Evolutionary conservation across 35 echinoderm and acorn worm genomes (phyloP), one percentile per base, ranked within the genome.

Genomic region (Nesometra sesokonis): DNA sequence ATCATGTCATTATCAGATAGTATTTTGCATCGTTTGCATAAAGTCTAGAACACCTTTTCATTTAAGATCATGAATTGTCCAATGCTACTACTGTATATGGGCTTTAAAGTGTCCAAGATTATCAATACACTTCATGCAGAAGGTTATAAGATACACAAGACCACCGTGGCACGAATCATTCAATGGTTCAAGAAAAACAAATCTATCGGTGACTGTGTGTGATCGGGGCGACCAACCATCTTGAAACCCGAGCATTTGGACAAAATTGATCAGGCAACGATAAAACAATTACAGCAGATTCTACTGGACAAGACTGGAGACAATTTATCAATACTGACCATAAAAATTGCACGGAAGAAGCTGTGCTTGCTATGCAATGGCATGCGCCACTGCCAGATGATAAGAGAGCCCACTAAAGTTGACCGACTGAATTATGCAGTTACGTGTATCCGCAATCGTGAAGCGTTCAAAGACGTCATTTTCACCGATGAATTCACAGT

Each of bases 401-500:
- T 93, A 0, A 30, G 82, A 11, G 32, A 35, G 29, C 35, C 57
- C 13, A 93, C 89, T 32, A 79, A 80, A 34, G 43, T 78, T 9
- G 0, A 32, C 23, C 9, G 82, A 19, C 15, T 46, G 3, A 36
- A 77, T 34, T 89, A 85, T 15, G 89, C 78, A 19, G 3, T 21
- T 13, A 19, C n/a, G 13, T 80, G 84, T 32, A 31, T 84, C 13
- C 46, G 33, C 3, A 15, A 35, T 0, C 35, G 36, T 17, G 91
- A 93, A 34, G 3, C 13, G 29, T 93, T 93, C 30, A 31, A 80
- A 17, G 40, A 93, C 30, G 91, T 86, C 4, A 85, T 89, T 84
- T 93, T 88, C 27, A 93, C 91, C 5, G 91, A 89, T 57, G 77
- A 93, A 46, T 47, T 81, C 37, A 84, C 91, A 0, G 78, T 89